Conservation (phyloP, 30 jellyfish, hydroid and myxozoan species). For the Cassiopea andromeda region DNA sequence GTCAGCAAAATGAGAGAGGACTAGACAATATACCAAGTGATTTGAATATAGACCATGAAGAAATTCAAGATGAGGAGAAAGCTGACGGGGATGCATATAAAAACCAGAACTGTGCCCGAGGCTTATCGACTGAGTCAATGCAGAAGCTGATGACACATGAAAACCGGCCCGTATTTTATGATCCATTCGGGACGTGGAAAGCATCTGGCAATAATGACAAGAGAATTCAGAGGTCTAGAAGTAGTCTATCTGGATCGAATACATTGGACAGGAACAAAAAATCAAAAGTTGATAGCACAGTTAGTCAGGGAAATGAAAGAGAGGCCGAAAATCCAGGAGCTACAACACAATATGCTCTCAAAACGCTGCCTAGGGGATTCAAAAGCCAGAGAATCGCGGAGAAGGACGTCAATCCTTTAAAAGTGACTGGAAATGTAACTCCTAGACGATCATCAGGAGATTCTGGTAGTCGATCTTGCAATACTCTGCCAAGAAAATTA, state of each 20-base stretch:
- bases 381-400: background rate
- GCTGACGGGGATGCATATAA: background rate
- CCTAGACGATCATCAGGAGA: slow-evolving; percentile 7
- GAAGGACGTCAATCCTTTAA: background rate
- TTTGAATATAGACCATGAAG: background rate
- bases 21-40: background rate
- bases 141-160: background rate
- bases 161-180: slow-evolving; percentile 48
- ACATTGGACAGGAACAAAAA: slow-evolving; percentile 9
- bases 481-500: slow-evolving; percentile 39
- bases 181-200: slow-evolving; percentile 40
- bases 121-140: background rate
- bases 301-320: background rate
- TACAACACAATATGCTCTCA: background rate
- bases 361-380: slow-evolving; percentile 35
- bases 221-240: background rate
- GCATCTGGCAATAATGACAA: background rate
- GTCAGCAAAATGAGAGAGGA: background rate
- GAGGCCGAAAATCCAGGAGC: background rate
- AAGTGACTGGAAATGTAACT: background rate
- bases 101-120: background rate
- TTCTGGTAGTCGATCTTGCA: background rate
- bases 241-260: background rate
- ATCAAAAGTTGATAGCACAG: background rate
- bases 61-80: background rate